Evolutionary conservation across 2,113 vertebrate genomes (phyloP).

Genomic region (Ochotona princeps): DNA sequence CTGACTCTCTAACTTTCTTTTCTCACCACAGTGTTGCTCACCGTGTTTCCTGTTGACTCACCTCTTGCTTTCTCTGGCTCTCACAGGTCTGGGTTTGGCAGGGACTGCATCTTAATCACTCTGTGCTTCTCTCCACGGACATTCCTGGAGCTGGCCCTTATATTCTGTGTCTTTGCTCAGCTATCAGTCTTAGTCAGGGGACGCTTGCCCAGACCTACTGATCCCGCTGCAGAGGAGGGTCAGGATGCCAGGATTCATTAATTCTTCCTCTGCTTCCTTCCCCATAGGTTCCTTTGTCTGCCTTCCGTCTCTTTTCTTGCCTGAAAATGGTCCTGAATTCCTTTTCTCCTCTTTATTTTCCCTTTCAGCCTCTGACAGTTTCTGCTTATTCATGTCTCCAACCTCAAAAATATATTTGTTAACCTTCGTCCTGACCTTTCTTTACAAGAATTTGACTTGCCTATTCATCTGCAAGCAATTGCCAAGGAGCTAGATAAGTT

Average conservation of each 20-base stretch:
- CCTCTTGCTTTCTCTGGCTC: conserved; percentile 54
- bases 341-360: conserved; percentile 51
- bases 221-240: conserved; percentile 41
- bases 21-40: neutral
- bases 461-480: conserved; percentile 66
- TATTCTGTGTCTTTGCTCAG: conserved; percentile 43
- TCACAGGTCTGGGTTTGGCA: conserved; percentile 19
- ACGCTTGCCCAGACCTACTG: conserved; percentile 46
- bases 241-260: conserved; percentile 48
- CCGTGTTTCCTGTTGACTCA: conserved; percentile 52
- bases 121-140: conserved; percentile 46
- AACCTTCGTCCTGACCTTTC: conserved; percentile 69
- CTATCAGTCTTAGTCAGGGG: conserved; percentile 55
- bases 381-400: conserved; percentile 71
- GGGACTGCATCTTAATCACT: conserved; percentile 69
- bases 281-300: conserved; percentile 56
- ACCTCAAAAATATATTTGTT: conserved; percentile 75
- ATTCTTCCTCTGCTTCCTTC: conserved; percentile 55
- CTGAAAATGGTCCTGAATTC: conserved; percentile 56
- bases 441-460: conserved; percentile 62
- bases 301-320: conserved; percentile 61
- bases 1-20: conserved; percentile 50
- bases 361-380: conserved; percentile 63
- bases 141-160: conserved; percentile 41
- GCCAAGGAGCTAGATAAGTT: conserved; percentile 56